phyloP scores from a whole-genome alignment of 2,888 invertebrate species.

The Tetranychus truncatus region DNA sequence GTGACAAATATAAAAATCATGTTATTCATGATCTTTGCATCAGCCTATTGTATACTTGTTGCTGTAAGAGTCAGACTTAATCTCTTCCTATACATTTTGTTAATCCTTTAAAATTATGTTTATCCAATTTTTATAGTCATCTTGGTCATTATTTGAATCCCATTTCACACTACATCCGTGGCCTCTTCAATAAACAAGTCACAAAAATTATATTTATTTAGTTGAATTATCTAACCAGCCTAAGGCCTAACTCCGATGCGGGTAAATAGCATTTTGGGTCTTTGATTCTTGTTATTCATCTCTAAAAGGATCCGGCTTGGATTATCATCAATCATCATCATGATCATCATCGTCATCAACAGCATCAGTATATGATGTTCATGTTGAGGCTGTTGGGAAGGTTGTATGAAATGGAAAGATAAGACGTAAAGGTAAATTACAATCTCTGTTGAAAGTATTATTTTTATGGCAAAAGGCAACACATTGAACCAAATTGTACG shows the following conservation, averaged over 20 bases:
- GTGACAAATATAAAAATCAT: too few relatives aligned
- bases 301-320: not conserved
- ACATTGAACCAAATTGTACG: not conserved
- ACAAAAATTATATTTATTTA: not conserved
- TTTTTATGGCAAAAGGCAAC: not conserved
- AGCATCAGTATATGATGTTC: too few relatives aligned
- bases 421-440: too few relatives aligned
- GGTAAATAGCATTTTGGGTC: not conserved
- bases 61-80: too few relatives aligned
- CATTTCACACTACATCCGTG: not conserved
- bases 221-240: not conserved
- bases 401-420: too few relatives aligned
- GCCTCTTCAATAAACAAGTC: constrained; percentile 1
- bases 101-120: not conserved
- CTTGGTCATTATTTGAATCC: not conserved
- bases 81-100: too few relatives aligned
- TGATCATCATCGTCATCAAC: not conserved
- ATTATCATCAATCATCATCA: constrained; percentile 1
- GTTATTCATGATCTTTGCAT: too few relatives aligned
- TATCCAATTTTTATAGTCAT: not conserved
- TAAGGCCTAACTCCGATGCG: not conserved
- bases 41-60: too few relatives aligned
- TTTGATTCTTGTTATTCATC: not conserved
- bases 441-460: not conserved
- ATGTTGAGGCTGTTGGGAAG: too few relatives aligned